phyloP scores from a whole-genome alignment of 2,888 invertebrate species.

The Acrobasis consociella region DNA sequence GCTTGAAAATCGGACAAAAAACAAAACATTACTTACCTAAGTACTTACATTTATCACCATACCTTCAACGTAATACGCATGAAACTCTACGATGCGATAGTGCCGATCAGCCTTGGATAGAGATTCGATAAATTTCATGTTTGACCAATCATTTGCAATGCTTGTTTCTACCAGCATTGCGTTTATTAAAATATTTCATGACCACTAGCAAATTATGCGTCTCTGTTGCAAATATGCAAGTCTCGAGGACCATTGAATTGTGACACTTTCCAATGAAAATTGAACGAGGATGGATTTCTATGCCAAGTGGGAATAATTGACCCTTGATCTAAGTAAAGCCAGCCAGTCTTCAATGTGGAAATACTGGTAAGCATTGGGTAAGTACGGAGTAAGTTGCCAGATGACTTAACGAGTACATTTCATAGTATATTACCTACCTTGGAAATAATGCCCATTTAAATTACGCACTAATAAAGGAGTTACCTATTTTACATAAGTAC shows the following conservation, averaged over 20 bases:
- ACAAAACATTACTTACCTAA: not conserved
- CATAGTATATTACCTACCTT: not conserved
- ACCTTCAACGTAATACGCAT: conserved; percentile 4
- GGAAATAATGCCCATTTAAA: not conserved
- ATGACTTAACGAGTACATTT: conserved; percentile 8
- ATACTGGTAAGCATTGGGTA: conserved; percentile 48
- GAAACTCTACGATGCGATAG: conserved; percentile 10
- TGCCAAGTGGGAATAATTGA: conserved; percentile 52
- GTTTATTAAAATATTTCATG: conserved; percentile 14
- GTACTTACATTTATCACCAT: not conserved
- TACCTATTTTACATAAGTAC: not conserved
- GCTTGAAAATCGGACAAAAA: too few species aligned
- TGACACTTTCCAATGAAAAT: conserved; percentile 35
- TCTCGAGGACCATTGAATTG: conserved; percentile 17
- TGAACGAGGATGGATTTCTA: conserved; percentile 34
- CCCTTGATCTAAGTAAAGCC: conserved; percentile 41
- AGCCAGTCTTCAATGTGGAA: conserved; percentile 41
- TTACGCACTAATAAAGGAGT: not conserved
- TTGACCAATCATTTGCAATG: conserved; percentile 8
- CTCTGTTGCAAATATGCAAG: conserved; percentile 5
- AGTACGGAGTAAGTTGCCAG: conserved; percentile 28
- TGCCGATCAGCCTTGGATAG: not conserved
- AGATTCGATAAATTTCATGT: conserved; percentile 9
- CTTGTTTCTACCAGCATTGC: not conserved
- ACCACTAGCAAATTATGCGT: conserved; percentile 17